Base-by-base conservation (phyloP, 23 tunicate species). In the Phallusia fumigata region DNA sequence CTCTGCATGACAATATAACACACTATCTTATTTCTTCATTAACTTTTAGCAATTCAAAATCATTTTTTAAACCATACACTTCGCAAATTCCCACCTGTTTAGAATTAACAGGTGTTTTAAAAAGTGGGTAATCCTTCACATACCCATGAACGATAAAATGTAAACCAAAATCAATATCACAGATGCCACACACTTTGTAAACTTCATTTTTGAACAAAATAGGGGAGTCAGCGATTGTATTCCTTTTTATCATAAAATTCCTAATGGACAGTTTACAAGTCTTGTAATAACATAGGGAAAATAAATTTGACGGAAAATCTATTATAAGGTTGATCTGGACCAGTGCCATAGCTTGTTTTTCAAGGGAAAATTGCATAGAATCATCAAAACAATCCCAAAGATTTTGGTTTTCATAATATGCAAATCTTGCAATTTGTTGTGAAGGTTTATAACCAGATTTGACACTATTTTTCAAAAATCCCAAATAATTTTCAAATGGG, bases 401-500 rank as follows among this genome's bases (percentile, higher is more conserved):
- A n/a, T n/a, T n/a, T n/a, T 51, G 58, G 58, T 51, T 51, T 51
- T 18, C 58, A 51, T 51, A 51, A 51, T 51, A 51, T 18, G 18
- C 58, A 51, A 51, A 51, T 18, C 18, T 51, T 15, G 18, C 18
- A 51, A 51, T 51, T 18, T 51, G 58, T 51, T 51, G 58, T 18
- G 18, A 51, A 13, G 58, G 58, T 51, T 51, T 51, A 51, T 13
- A 51, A 51, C 58, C 58, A 51, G 58, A 51, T 18, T 51, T 44
- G 3, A 83, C 36, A 45, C 74, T 6, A 21, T 51, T 47, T 51
- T 83, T 83, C 26, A 83, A 33, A 11, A 11, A 19, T 13, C 80
- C 80, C 35, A 83, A 49, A 49, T 28, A 83, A 75, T 75, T 83
- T 75, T 83, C 86, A 83, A 83, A 83, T 10, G 86, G 80, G 75